Conservation (phyloP, 2,113 vertebrate species). For the Leptosomus discolor region DNA sequence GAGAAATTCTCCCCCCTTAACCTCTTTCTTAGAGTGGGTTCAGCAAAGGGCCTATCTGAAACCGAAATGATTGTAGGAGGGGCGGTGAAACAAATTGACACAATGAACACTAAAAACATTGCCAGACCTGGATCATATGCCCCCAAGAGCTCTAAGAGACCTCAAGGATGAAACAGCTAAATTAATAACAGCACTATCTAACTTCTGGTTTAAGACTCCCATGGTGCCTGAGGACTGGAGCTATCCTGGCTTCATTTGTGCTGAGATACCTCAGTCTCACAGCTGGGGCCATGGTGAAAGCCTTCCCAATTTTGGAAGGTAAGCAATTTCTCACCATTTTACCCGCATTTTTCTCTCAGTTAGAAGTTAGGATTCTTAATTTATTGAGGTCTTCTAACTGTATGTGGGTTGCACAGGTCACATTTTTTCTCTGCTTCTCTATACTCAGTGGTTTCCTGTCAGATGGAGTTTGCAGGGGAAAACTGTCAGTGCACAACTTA, state of each 20-base stretch:
- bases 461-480: background rate
- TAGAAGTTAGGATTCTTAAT: background rate
- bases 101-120: background rate
- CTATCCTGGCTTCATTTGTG: background rate
- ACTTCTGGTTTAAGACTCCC: background rate
- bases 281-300: background rate
- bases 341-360: background rate
- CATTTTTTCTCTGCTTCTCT: background rate
- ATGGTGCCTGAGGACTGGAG: rapidly evolving
- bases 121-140: background rate
- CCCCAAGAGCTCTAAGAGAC: background rate
- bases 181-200: background rate
- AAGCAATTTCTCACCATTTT: background rate
- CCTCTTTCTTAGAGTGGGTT: background rate
- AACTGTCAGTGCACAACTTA: background rate
- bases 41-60: background rate
- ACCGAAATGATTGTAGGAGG: background rate
- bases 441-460: background rate
- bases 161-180: background rate
- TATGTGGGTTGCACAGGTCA: background rate
- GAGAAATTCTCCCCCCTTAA: background rate
- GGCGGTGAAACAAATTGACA: background rate
- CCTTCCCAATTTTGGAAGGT: background rate
- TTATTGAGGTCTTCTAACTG: background rate
- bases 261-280: background rate